These are phyloP conservation scores for Notolepis coatsorum DNA, from an alignment of 2,797 vertebrate species.

Conservation along the genomic window DNA sequence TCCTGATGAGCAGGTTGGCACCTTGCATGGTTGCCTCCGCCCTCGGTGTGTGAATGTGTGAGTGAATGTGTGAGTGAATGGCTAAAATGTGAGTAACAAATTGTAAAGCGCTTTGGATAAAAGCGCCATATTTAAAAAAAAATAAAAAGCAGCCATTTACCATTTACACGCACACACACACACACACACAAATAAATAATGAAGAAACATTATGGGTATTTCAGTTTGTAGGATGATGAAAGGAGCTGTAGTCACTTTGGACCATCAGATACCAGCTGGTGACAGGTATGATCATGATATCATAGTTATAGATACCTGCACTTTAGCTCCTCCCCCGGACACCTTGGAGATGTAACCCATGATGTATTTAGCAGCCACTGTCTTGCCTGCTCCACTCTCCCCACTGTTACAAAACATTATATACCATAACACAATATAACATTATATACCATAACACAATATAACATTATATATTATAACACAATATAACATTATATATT, in stretches of 20 bases:
- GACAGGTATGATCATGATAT: not conserved
- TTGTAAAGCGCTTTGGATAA: no score
- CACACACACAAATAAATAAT: conserved; percentile 12
- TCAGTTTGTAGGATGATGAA: not conserved
- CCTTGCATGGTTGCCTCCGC: no score
- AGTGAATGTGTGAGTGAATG: no score
- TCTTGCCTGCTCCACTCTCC: conserved; percentile 98
- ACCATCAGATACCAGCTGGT: not conserved
- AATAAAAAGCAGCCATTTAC: no score
- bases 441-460: not conserved
- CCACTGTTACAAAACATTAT: conserved; percentile 74
- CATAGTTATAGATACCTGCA: conserved; percentile 85
- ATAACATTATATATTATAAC: no score
- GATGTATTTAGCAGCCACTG: conserved; percentile 98
- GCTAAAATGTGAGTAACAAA: no score
- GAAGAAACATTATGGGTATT: not conserved
- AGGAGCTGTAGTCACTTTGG: conserved; percentile 1
- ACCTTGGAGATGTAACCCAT: conserved; percentile 99
- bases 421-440: not conserved
- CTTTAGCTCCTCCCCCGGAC: conserved; percentile 94
- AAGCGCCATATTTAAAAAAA: no score
- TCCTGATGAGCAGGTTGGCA: no score
- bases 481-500: not conserved
- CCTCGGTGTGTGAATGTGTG: no score
- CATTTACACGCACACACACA: not conserved